Evolutionary conservation across 23 tunicate genomes (phyloP).

Genomic region (Trididemnum clinides): DNA sequence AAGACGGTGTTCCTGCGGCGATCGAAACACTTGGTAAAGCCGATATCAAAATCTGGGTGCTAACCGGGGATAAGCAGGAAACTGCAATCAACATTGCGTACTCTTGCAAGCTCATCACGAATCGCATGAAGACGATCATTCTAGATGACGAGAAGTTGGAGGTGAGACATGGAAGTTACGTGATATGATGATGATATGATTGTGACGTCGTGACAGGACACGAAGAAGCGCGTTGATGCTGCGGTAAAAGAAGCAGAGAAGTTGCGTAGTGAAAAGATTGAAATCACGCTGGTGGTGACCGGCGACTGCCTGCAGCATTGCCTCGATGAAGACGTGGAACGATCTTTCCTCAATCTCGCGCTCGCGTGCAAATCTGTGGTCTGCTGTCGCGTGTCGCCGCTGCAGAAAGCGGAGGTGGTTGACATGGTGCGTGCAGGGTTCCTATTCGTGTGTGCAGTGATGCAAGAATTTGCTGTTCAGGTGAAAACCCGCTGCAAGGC

Average conservation of each 20-base stretch:
- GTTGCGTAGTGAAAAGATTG: neutral
- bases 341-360: conserved; percentile 72
- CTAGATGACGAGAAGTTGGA: conserved; percentile 47
- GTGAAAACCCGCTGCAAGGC: conserved; percentile 75
- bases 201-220: neutral
- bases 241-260: neutral
- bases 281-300: conserved; percentile 72
- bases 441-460: too few relatives aligned
- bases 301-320: conserved; percentile 76
- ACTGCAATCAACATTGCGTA: conserved; percentile 98
- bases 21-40: conserved; percentile 76
- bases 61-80: conserved; percentile 98
- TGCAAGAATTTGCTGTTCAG: conserved; percentile 9
- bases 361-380: conserved; percentile 93
- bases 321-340: conserved; percentile 37
- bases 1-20: conserved; percentile 96
- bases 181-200: neutral
- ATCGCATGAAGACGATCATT: conserved; percentile 44
- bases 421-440: conserved; percentile 70
- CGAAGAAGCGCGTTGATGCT: neutral
- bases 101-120: conserved; percentile 68
- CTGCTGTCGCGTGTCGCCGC: conserved; percentile 96
- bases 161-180: neutral
- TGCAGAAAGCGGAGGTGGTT: conserved; percentile 97
- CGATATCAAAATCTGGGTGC: conserved; percentile 92